A percentile compares a stretch with the other conserved stretches of the same genome.
Conservation (phyloP, 1,140 invertebrate species). For the Rhopalosiphum maidis region DNA sequence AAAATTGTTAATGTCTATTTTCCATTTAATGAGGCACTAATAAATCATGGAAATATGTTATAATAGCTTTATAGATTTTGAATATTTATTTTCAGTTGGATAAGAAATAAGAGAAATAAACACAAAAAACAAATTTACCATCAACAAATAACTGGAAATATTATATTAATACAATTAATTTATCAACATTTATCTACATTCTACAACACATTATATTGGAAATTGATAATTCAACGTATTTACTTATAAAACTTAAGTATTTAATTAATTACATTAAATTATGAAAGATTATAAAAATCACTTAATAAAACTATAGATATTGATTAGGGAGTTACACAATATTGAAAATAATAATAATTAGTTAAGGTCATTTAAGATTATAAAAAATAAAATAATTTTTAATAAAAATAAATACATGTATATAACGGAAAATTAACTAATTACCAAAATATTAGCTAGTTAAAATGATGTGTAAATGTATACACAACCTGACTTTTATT, state of each 20-base stretch:
- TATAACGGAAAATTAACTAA: neutral
- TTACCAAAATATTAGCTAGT: neutral
- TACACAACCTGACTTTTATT: neutral
- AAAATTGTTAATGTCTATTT: neutral
- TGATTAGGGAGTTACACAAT: neutral
- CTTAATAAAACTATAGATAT: neutral
- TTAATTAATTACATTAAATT: neutral
- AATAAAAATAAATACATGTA: neutral
- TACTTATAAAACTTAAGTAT: neutral
- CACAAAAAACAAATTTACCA: neutral
- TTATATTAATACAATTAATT: neutral
- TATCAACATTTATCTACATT: constrained; percentile 16
- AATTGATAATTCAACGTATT: neutral
- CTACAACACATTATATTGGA: neutral
- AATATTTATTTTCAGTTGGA: neutral
- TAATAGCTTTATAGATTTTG: neutral
- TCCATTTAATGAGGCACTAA: neutral
- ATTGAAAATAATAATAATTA: neutral
- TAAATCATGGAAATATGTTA: neutral
- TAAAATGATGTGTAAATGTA: constrained; percentile 2
- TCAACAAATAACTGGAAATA: neutral
- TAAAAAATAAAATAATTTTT: neutral
- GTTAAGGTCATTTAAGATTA: neutral
- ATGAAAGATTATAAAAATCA: neutral
- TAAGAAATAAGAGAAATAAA: neutral